Percentiles rank a stretch among this genome's conserved stretches.
phyloP scores from a whole-genome alignment of 1,140 invertebrate species.

The Dendrolimus punctatus region DNA sequence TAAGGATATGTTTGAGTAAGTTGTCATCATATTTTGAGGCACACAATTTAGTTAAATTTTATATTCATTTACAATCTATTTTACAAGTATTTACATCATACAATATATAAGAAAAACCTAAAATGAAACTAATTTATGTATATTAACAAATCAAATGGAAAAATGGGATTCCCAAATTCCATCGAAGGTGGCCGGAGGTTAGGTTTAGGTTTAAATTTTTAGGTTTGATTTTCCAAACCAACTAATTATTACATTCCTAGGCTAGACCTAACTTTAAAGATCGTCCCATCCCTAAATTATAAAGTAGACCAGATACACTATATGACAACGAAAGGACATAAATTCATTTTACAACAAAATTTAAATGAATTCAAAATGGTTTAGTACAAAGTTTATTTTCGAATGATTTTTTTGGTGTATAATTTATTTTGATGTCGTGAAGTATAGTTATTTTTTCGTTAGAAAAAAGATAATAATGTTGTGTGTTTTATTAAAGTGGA shows the following conservation, averaged over 20 bases:
- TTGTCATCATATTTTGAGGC: too few species aligned
- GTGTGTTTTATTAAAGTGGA: constrained; percentile 58
- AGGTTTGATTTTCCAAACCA: background rate
- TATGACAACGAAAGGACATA: constrained; percentile 28
- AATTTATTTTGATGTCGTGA: constrained; percentile 5
- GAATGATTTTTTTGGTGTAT: constrained; percentile 19
- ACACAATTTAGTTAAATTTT: too few species aligned
- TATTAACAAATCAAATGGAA: too few species aligned
- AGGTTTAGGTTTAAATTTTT: too few species aligned
- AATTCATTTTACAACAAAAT: constrained; percentile 15
- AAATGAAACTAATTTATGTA: too few species aligned
- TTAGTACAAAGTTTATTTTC: constrained; percentile 23
- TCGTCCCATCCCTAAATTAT: constrained; percentile 44
- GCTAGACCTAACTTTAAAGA: constrained; percentile 16
- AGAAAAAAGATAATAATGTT: constrained; percentile 66
- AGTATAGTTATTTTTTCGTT: constrained; percentile 52
- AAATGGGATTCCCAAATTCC: too few species aligned
- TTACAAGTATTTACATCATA: too few species aligned
- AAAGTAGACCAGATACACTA: constrained; percentile 56
- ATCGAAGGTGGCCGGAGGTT: too few species aligned
- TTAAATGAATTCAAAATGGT: constrained; percentile 26
- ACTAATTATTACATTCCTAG: background rate
- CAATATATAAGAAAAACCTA: too few species aligned
- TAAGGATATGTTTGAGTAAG: too few species aligned
- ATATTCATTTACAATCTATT: too few species aligned